Conservation (phyloP, 2,888 invertebrate genomes). For the Drosophila putrida region DNA sequence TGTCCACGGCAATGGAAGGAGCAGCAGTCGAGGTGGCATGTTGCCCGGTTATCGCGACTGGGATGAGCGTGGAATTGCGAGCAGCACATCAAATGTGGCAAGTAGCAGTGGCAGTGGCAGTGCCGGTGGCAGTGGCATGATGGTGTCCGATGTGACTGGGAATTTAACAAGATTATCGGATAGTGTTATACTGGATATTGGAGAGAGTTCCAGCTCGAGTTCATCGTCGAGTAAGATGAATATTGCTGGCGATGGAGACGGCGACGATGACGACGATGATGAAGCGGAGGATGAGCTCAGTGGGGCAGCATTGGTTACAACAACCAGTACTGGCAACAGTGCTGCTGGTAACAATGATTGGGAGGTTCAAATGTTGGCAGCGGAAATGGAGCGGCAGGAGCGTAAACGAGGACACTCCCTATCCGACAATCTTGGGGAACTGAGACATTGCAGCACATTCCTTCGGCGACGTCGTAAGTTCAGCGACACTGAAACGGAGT, state of each 20-base stretch:
- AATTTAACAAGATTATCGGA: constrained; percentile 85
- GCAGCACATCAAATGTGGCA: constrained; percentile 9
- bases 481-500: constrained; percentile 84
- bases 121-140: constrained; percentile 48
- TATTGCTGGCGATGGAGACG: constrained; percentile 69
- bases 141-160: constrained; percentile 83
- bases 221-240: constrained; percentile 82
- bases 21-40: constrained; percentile 31
- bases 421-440: constrained; percentile 77
- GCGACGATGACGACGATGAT: constrained; percentile 75
- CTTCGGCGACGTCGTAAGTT: constrained; percentile 82
- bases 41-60: constrained; percentile 65
- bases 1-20: constrained; percentile 51
- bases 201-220: constrained; percentile 83
- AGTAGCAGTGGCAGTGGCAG: neutral
- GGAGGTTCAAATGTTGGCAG: constrained; percentile 92
- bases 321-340: constrained; percentile 8
- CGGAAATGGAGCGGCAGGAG: constrained; percentile 89
- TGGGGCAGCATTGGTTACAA: constrained; percentile 41
- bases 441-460: constrained; percentile 73
- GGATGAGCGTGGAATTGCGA: constrained; percentile 44
- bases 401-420: constrained; percentile 80
- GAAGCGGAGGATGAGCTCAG: constrained; percentile 66
- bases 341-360: constrained; percentile 87
- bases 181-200: constrained; percentile 84